Base-by-base conservation (phyloP, 1,140 invertebrate genomes). In the Plutomurus gul region DNA sequence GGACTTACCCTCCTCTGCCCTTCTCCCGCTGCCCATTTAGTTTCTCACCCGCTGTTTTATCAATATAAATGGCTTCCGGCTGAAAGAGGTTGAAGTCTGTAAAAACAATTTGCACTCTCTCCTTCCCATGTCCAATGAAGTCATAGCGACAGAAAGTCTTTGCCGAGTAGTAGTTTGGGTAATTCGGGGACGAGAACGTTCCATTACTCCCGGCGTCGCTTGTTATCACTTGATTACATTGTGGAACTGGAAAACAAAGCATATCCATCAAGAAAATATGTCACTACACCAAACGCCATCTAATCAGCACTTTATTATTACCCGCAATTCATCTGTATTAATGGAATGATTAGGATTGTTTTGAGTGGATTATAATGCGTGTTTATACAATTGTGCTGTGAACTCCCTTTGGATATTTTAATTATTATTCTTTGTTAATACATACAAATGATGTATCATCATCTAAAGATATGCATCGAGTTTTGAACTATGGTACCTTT, bases 121-220 rank as follows among this genome's bases (percentile, higher is more conserved):
- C 77, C 40, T 92, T 93, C 27, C 93, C 93, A 79, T 92, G 88
- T 46, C 93, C 94, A 84, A 92, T 91, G 85, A 96, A 96, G 81
- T 95, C 93, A 86, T 94, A 95, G 83, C 91, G 91, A 86, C 94
- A 96, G 75, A 91, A 90, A 4, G 93, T 91, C 81, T 91, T 90
- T 1, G 91, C 85, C 65, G 92, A 91, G 86, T 95, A 94, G 25
- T 92, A 89, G 81, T 90, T 88, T 37, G 93, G 93, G 85, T 92
- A 94, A 83, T 90, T 90, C 39, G 93, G 93, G 47, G 93, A 94
- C 18, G 91, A 79, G 49, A 83, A 83, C n/a, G 65, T 81, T 8
- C 82, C 82, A 75, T 81, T 83, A 18, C 71, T 33, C 16, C 82
- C 82, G 13, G 76, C 79, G 33, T 83, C 82, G 73, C 79, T 81